Conservation (phyloP, 2,797 vertebrate genomes). For the Fundulus diaphanus region DNA sequence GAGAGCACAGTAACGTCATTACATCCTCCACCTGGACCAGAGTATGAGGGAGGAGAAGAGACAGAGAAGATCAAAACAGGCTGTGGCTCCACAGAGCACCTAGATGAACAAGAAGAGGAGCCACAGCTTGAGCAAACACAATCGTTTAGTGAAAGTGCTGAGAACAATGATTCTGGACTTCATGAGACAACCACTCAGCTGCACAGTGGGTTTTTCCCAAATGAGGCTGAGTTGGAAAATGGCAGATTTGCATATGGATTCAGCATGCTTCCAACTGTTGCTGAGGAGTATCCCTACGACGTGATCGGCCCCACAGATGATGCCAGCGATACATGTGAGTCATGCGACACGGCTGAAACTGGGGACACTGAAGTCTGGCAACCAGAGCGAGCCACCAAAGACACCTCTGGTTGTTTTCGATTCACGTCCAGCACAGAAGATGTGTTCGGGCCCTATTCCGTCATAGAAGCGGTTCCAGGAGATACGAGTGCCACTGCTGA, state of each 20-base stretch:
- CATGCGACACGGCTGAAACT: slow-evolving; percentile 70
- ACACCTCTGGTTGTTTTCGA: slow-evolving; percentile 78
- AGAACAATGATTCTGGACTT: slow-evolving; percentile 31
- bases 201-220: slow-evolving; percentile 32
- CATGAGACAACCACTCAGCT: slow-evolving; percentile 44
- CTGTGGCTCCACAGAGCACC: slow-evolving; percentile 30
- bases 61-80: slow-evolving; percentile 36
- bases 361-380: slow-evolving; percentile 79
- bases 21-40: slow-evolving; percentile 41
- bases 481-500: slow-evolving; percentile 69
- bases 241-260: slow-evolving; percentile 71
- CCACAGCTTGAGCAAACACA: slow-evolving; percentile 42
- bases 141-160: slow-evolving; percentile 26
- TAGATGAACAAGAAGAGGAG: slow-evolving; percentile 41
- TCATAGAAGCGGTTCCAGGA: slow-evolving; percentile 78
- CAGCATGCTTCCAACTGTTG: slow-evolving; percentile 71
- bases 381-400: slow-evolving; percentile 83
- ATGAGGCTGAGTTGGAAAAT: slow-evolving; percentile 48
- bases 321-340: slow-evolving; percentile 74
- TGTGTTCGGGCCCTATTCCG: slow-evolving; percentile 81
- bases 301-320: slow-evolving; percentile 80
- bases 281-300: slow-evolving; percentile 81
- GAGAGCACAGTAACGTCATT: slow-evolving; percentile 40
- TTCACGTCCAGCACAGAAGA: slow-evolving; percentile 82
- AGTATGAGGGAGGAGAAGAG: slow-evolving; percentile 51